Percentiles rank a stretch among this genome's conserved stretches.
Evolutionary conservation across 2,888 invertebrate species (phyloP).

Genomic region (Zootermopsis nevadensis): DNA sequence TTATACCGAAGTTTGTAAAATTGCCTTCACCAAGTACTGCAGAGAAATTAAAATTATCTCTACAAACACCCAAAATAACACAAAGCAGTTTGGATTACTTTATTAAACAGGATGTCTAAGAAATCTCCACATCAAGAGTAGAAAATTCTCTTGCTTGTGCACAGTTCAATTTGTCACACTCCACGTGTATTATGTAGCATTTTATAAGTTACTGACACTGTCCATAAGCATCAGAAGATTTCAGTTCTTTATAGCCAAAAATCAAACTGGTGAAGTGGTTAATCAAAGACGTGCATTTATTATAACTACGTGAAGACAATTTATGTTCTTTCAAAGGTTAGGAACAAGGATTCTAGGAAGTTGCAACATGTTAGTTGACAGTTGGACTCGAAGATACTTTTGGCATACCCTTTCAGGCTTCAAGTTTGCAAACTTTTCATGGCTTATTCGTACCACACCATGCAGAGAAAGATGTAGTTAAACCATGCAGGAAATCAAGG

Average conservation of each 20-base stretch:
- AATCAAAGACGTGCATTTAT: neutral
- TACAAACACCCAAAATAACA: too few species aligned
- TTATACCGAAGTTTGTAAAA: constrained; percentile 17
- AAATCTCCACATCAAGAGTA: too few species aligned
- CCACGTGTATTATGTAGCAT: too few species aligned
- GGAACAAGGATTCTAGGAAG: constrained; percentile 20
- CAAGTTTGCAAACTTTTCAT: constrained; percentile 13
- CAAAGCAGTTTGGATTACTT: too few species aligned
- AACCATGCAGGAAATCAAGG: constrained; percentile 43
- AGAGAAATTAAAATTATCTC: too few species aligned
- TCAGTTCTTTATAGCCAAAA: too few species aligned
- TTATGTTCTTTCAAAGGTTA: neutral
- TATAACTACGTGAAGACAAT: constrained; percentile 2
- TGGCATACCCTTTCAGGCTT: constrained; percentile 51
- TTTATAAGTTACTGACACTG: too few species aligned
- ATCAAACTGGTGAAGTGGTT: too few species aligned
- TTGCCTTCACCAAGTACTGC: neutral
- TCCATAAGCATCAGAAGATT: too few species aligned
- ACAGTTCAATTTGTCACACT: too few species aligned
- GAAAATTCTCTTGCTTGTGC: too few species aligned
- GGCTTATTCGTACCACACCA: constrained; percentile 38
- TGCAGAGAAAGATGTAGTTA: constrained; percentile 35
- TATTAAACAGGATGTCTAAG: too few species aligned
- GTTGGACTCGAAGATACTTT: constrained; percentile 47
- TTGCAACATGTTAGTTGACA: constrained; percentile 48